These are phyloP conservation scores for Macaca fascicularis DNA, from an alignment of 2,113 vertebrate species.

Conservation along the genomic window DNA sequence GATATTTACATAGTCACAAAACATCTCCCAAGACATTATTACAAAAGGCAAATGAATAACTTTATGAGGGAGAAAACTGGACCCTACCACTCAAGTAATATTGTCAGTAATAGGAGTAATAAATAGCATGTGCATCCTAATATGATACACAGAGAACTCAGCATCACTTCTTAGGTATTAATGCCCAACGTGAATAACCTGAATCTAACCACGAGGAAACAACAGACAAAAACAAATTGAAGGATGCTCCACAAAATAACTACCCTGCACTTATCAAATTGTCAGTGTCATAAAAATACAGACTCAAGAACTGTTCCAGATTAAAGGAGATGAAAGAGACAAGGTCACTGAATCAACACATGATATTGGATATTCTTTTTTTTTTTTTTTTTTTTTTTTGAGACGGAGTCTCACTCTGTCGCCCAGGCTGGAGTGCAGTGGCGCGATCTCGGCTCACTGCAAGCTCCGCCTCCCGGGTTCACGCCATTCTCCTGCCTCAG, in stretches of 20 bases:
- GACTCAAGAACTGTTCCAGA: neutral
- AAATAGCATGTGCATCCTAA: neutral
- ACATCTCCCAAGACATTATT: neutral
- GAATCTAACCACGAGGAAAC: neutral
- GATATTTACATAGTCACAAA: neutral
- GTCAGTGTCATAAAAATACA: neutral
- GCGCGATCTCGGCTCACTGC: too few relatives aligned
- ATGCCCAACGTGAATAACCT: neutral
- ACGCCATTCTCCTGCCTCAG: too few relatives aligned
- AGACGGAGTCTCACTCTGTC: too few relatives aligned
- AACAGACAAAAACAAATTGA: neutral
- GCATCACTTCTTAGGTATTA: neutral
- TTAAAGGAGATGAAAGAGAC: neutral
- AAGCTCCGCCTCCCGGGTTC: too few relatives aligned
- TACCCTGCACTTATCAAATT: neutral
- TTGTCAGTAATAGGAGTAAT: neutral
- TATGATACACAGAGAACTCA: neutral
- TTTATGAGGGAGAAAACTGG: neutral
- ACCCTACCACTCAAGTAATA: neutral
- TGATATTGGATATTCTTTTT: neutral
- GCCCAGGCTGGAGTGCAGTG: too few relatives aligned
- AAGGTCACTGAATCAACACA: neutral
- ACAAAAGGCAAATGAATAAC: neutral
- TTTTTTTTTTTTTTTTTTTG: too few relatives aligned
- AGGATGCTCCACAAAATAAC: neutral